These are phyloP conservation scores for Tolmerus cingulatus DNA, from an alignment of 2,888 invertebrate genomes.

Conservation along the genomic window DNA sequence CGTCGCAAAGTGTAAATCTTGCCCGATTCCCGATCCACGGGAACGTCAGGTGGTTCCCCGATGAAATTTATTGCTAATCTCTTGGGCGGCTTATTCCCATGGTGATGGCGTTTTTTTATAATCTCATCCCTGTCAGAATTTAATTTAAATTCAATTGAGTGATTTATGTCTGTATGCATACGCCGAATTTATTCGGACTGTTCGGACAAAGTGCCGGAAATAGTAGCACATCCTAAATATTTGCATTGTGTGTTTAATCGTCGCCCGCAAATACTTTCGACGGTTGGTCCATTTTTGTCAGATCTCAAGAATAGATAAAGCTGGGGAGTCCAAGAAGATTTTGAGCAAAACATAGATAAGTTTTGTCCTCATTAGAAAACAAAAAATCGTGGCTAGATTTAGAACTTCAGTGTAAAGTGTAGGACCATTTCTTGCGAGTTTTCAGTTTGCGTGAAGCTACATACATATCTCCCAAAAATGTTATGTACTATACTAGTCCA, in stretches of 20 bases:
- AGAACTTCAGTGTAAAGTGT: too few relatives aligned
- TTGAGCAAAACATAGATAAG: background rate
- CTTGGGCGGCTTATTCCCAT: background rate
- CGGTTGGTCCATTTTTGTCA: background rate
- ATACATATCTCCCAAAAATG: too few relatives aligned
- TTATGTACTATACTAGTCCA: too few relatives aligned
- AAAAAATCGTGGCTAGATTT: too few relatives aligned
- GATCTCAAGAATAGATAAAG: background rate
- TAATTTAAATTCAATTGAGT: background rate
- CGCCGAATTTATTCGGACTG: background rate
- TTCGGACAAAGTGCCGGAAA: background rate
- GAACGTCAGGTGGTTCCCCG: background rate
- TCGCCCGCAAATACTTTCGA: background rate
- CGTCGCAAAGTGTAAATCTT: background rate
- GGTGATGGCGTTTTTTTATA: background rate
- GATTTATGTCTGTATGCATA: background rate
- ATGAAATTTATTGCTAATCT: background rate
- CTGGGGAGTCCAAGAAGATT: background rate
- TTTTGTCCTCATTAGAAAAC: too few relatives aligned
- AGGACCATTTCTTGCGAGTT: too few relatives aligned
- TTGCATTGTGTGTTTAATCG: background rate
- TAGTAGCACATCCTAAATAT: background rate
- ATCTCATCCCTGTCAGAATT: background rate
- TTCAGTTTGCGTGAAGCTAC: too few relatives aligned
- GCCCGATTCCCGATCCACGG: background rate